Conservation (phyloP, 2,888 invertebrate species). For the Ferrisia virgata region DNA sequence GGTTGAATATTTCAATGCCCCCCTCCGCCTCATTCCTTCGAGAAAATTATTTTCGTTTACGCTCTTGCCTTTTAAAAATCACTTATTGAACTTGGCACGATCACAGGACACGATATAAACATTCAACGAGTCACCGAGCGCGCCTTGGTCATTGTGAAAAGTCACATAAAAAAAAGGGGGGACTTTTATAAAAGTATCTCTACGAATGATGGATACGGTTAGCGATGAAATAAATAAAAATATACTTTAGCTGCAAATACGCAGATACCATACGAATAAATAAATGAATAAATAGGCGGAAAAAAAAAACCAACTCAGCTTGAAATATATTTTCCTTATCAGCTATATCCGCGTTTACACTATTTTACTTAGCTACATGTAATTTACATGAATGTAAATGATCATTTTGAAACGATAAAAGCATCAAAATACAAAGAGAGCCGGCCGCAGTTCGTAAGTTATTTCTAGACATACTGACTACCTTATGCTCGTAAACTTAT, state of each 20-base stretch:
- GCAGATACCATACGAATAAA: too few species aligned
- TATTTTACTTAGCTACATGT: constrained; percentile 23
- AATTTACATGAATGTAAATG: constrained; percentile 30
- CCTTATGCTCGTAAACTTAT: not conserved
- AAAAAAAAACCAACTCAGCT: too few species aligned
- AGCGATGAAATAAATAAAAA: not conserved
- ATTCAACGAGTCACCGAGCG: too few species aligned
- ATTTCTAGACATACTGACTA: not conserved
- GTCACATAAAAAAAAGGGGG: not conserved
- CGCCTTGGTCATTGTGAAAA: too few species aligned
- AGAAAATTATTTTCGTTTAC: too few species aligned
- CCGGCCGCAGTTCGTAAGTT: constrained; percentile 20
- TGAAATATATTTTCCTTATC: not conserved
- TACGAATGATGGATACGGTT: not conserved
- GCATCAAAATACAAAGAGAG: constrained; percentile 18
- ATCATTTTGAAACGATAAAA: constrained; percentile 19
- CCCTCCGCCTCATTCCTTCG: too few species aligned
- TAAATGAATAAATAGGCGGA: constrained; percentile 28
- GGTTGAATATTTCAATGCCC: too few species aligned
- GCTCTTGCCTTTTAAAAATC: too few species aligned
- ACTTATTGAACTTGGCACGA: too few species aligned
- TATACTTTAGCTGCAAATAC: too few species aligned
- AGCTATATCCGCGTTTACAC: constrained; percentile 1
- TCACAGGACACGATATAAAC: too few species aligned
- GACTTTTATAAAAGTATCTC: not conserved